Conservation (phyloP, 2,113 vertebrate genomes). For the Dromiciops gliroides region DNA sequence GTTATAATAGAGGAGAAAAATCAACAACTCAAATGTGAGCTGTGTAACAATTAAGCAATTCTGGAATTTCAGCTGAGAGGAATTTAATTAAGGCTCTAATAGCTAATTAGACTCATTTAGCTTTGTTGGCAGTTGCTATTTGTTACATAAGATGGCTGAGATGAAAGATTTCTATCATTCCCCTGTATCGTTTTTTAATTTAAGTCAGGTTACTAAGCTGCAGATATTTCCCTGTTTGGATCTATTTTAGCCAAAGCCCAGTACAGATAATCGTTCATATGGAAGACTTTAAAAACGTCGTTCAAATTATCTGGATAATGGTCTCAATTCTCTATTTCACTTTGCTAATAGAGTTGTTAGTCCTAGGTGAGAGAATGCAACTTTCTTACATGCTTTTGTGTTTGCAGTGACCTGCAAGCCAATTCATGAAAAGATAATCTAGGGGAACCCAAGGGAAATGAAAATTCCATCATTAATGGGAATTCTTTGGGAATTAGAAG, state of each 20-base stretch:
- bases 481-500: not conserved
- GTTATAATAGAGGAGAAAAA: slow-evolving; percentile 48
- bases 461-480: not conserved
- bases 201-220: slow-evolving; percentile 5
- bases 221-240: not conserved
- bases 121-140: slow-evolving; percentile 65
- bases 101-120: slow-evolving; percentile 77
- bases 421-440: rapidly evolving
- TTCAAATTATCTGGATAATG: not conserved
- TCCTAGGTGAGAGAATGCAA: not conserved
- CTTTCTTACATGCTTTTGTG: not conserved
- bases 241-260: not conserved
- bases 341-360: not conserved
- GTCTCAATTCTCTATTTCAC: not conserved
- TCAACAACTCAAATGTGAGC: slow-evolving; percentile 61
- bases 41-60: slow-evolving; percentile 76
- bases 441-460: not conserved
- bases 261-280: not conserved
- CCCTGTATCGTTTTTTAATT: slow-evolving; percentile 19
- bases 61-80: slow-evolving; percentile 77
- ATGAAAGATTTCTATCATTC: slow-evolving; percentile 49
- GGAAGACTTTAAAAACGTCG: not conserved
- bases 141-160: slow-evolving; percentile 70
- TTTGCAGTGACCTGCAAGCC: not conserved
- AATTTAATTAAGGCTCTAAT: slow-evolving; percentile 80